A percentile compares a stretch with the other conserved stretches of the same genome.
Evolutionary conservation across 2,888 invertebrate genomes (phyloP).

Genomic region (Ditylenchus weischeri): DNA sequence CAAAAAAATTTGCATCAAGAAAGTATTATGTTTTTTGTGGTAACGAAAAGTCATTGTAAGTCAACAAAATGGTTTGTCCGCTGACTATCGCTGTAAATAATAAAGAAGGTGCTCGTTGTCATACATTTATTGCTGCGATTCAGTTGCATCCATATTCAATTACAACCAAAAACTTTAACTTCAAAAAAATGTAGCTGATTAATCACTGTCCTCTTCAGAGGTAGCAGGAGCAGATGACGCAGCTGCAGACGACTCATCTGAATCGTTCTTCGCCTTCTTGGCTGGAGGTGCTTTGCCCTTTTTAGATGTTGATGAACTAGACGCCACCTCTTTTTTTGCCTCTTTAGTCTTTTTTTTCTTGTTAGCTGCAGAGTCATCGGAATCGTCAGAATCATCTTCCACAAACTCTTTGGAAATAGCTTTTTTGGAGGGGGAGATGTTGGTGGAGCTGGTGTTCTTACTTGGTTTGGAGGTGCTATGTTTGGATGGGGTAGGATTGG

Average conservation of each 20-base stretch:
- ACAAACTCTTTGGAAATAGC: slow-evolving; percentile 9
- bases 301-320: background rate
- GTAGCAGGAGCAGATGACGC: background rate
- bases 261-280: background rate
- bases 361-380: background rate
- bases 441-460: background rate
- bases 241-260: background rate
- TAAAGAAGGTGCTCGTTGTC: too few species aligned
- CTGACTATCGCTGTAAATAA: too few species aligned
- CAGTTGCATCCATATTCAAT: too few species aligned
- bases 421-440: slow-evolving; percentile 9
- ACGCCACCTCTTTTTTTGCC: too few species aligned
- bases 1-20: too few species aligned
- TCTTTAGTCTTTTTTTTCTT: background rate
- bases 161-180: too few species aligned
- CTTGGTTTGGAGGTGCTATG: background rate
- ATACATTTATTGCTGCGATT: too few species aligned
- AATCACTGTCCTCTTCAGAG: slow-evolving; percentile 5
- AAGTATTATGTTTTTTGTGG: too few species aligned
- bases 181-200: background rate
- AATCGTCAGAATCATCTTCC: slow-evolving; percentile 10
- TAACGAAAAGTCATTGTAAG: too few species aligned
- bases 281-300: background rate
- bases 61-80: too few species aligned
- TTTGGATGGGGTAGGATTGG: background rate